phyloP scores from a whole-genome alignment of 2,797 vertebrate species.

The Leucoraja ocellata region DNA sequence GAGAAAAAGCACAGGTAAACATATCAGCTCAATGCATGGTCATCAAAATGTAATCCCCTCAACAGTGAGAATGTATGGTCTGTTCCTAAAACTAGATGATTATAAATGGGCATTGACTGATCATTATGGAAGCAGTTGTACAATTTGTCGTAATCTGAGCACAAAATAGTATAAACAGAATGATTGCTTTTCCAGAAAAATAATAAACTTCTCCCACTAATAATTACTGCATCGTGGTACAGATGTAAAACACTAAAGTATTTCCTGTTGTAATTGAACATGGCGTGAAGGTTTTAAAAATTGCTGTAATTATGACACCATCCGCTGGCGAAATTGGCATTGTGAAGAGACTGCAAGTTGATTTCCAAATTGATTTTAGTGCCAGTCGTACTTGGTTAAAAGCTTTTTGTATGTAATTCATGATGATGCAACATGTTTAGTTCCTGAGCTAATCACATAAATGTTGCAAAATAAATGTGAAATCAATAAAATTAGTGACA shows the following conservation, averaged over 20 bases:
- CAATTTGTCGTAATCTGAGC: conserved; percentile 33
- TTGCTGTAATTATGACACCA: conserved; percentile 56
- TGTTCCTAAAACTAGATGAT: conserved; percentile 18
- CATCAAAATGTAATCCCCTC: neutral
- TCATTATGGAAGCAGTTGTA: conserved; percentile 30
- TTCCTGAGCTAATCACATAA: neutral
- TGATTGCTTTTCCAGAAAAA: conserved; percentile 40
- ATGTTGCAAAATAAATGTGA: neutral
- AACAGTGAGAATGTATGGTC: neutral
- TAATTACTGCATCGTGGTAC: conserved; percentile 46
- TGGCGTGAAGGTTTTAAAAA: conserved; percentile 46
- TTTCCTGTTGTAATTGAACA: conserved; percentile 53
- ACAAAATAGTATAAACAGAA: conserved; percentile 36
- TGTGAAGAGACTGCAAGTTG: conserved; percentile 44
- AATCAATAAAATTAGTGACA: neutral
- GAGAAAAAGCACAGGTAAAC: too few relatives aligned
- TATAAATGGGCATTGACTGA: neutral
- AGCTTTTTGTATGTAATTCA: neutral
- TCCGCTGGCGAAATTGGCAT: conserved; percentile 46
- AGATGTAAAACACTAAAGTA: conserved; percentile 54
- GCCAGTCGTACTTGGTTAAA: conserved; percentile 32
- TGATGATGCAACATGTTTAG: neutral
- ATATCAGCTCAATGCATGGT: too few relatives aligned
- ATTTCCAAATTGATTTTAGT: conserved; percentile 40
- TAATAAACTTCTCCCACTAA: conserved; percentile 43